These are phyloP conservation scores for Chionomys nivalis DNA, from an alignment of 2,113 vertebrate species.

Conservation along the genomic window DNA sequence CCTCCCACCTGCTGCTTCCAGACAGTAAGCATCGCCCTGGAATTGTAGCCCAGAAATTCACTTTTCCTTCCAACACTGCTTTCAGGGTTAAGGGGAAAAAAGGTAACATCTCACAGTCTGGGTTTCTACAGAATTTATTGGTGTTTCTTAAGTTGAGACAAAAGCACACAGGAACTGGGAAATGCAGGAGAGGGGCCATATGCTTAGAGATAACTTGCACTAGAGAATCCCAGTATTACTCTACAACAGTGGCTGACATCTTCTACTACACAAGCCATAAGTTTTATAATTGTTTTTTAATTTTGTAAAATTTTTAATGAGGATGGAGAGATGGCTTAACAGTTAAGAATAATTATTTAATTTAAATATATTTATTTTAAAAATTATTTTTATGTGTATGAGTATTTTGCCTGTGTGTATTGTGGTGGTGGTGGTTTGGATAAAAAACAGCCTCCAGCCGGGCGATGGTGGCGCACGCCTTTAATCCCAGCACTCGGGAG, in stretches of 20 bases:
- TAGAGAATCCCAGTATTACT: not conserved
- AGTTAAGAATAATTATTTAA: not conserved
- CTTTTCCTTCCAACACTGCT: conserved; percentile 25
- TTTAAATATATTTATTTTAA: not conserved
- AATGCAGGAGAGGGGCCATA: not conserved
- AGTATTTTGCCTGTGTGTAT: not conserved
- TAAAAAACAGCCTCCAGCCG: not conserved
- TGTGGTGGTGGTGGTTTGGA: not conserved
- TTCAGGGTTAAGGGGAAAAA: not conserved
- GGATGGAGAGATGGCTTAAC: not conserved
- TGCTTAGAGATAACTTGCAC: not conserved
- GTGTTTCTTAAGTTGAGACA: not conserved
- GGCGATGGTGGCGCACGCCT: too few species aligned
- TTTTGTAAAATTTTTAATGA: not conserved
- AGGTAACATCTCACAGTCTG: conserved; percentile 34
- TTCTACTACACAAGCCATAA: not conserved
- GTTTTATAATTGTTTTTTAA: not conserved
- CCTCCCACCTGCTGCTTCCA: not conserved
- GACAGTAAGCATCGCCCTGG: not conserved
- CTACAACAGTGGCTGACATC: conserved; percentile 9
- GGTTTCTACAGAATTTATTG: not conserved
- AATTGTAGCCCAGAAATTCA: not conserved
- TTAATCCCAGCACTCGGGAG: too few species aligned
- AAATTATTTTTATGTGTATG: not conserved
- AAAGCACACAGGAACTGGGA: not conserved